A percentile compares a stretch with the other conserved stretches of the same genome.
Evolutionary conservation across 1,140 invertebrate species (phyloP).

Genomic region (Mya arenaria): DNA sequence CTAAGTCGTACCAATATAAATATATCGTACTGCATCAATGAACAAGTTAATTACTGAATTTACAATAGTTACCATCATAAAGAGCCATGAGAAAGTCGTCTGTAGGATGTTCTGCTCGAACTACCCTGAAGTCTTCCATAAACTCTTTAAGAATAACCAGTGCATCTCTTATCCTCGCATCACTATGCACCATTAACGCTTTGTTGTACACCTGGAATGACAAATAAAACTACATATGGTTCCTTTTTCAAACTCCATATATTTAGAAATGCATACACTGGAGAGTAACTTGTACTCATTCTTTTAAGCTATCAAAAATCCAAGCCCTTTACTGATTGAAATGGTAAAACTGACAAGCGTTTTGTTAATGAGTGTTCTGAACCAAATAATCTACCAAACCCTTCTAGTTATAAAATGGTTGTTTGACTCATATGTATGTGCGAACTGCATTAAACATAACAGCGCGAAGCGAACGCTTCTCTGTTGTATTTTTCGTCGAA

Average conservation of each 20-base stretch:
- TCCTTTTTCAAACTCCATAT: no score
- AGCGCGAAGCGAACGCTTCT: no score
- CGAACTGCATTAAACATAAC: no score
- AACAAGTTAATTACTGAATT: no score
- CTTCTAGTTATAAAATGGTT: no score
- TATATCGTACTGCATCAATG: no score
- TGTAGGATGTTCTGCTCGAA: not conserved
- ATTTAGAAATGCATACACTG: no score
- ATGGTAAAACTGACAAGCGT: not conserved
- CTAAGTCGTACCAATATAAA: no score
- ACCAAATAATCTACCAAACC: no score
- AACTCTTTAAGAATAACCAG: constrained; percentile 63
- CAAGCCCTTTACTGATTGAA: not conserved
- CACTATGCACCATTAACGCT: constrained; percentile 67
- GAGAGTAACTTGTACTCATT: constrained; percentile 67
- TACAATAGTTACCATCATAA: constrained; percentile 36
- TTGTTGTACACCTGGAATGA: constrained; percentile 74
- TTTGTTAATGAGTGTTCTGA: not conserved
- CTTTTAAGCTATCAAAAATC: not conserved
- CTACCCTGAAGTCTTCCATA: not conserved
- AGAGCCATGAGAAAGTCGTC: constrained; percentile 6
- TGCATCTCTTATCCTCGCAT: constrained; percentile 66
- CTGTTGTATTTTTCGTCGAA: not conserved
- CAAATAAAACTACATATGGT: no score
- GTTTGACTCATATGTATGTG: no score